Base-by-base conservation (phyloP, 2,888 invertebrate species). In the Hyposoter didymator region DNA sequence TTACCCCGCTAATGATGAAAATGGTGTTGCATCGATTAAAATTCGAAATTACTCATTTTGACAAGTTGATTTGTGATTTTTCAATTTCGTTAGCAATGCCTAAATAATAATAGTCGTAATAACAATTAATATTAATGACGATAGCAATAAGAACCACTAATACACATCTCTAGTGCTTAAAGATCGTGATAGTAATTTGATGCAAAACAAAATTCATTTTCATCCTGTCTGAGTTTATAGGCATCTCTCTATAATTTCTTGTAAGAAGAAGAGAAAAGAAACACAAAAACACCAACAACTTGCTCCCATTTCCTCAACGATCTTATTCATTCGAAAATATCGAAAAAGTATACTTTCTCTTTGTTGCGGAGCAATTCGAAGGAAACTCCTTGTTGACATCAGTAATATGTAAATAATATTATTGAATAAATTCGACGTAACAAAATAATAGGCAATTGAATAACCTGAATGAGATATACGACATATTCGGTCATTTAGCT, bases 61-160 rank as follows among this genome's bases (percentile, higher is more conserved):
- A 35, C 17, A 75, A n/a, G 72, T 80, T n/a, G 12, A 66, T 80
- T 80, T 84, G 80, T 84, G 70, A 52, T 84, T 72, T 84, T 47
- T 76, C 52, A 52, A 52, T 52, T 70, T 66, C 35, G 66, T 78
- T 78, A 73, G 74, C 69, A 75, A 80, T 84, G 80, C 76, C 80
- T 84, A 76, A 80, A 75, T 79, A 76, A 73, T 80, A 80, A 75
- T 75, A 59, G 59, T 66, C 43, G 45, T 76, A 76, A 84, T 22
- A 80, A 66, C 35, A 69, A 70, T 59, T 84, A 80, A 84, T 70
- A 64, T 79, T 79, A 84, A 79, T 69, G 45, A 67, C 59, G 43
- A 39, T 76, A 78, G 75, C 55, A 45, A 52, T 84, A 74, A 74
- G 55, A 22, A 49, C 47, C 62, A 74, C 45, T 75, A 59, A 83